These are phyloP conservation scores for Leptarthrus brevirostris DNA, from an alignment of 2,888 invertebrate genomes.

Conservation along the genomic window DNA sequence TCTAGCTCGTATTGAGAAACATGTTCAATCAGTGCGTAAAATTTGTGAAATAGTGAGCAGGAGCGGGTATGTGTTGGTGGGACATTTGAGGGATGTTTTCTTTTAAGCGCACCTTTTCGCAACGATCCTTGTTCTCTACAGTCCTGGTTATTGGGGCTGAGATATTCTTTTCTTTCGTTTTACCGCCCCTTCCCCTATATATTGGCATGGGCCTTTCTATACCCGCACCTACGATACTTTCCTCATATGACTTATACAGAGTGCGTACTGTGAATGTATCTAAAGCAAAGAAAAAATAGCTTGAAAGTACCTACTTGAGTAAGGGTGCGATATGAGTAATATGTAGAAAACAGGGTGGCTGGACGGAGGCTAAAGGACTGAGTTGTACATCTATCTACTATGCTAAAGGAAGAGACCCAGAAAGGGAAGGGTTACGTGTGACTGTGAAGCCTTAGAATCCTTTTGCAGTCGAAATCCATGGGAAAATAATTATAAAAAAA, in stretches of 20 bases:
- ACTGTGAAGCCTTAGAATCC: slow-evolving; percentile 37
- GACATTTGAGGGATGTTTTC: slow-evolving; percentile 5
- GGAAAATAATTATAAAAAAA: slow-evolving; percentile 33
- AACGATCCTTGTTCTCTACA: slow-evolving; percentile 1
- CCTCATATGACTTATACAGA: not conserved
- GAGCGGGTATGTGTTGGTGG: no score
- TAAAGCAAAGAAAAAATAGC: slow-evolving; percentile 22
- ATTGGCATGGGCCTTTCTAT: not conserved
- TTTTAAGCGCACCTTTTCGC: slow-evolving; percentile 15
- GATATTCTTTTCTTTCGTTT: not conserved
- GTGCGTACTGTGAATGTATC: slow-evolving; percentile 21
- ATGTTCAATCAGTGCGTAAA: slow-evolving; percentile 13
- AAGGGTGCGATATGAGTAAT: slow-evolving; percentile 22
- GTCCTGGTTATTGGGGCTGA: not conserved
- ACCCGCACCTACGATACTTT: not conserved
- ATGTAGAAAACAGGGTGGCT: slow-evolving; percentile 16
- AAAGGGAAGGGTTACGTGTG: slow-evolving; percentile 21
- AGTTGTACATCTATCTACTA: not conserved
- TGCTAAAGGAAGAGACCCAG: slow-evolving; percentile 8
- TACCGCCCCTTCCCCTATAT: not conserved
- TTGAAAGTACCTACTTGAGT: slow-evolving; percentile 11
- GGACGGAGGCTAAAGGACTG: not conserved
- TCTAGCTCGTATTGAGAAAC: no score
- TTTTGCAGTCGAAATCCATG: slow-evolving; percentile 37
- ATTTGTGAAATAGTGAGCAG: not conserved